Conservation (phyloP, 2,797 vertebrate species). For the Octomys mimax region DNA sequence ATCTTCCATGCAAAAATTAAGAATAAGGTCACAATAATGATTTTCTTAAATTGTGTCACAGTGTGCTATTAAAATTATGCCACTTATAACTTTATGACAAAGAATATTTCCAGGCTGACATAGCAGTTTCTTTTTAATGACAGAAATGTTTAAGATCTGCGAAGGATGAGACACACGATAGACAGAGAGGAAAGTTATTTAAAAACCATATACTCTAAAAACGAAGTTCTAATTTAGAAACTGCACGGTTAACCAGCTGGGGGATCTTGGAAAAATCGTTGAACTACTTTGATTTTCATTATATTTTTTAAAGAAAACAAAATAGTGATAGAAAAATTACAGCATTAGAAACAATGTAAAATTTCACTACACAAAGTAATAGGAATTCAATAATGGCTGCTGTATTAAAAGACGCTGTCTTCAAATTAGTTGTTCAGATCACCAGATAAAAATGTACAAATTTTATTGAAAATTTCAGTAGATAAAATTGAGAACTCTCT, state of each 20-base stretch:
- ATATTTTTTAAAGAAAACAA: not conserved
- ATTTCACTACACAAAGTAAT: no score
- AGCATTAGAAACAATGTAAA: no score
- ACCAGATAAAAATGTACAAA: no score
- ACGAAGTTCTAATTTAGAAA: not conserved
- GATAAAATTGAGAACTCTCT: not conserved
- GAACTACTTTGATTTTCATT: conserved; percentile 35
- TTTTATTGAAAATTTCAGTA: not conserved
- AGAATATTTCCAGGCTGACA: not conserved
- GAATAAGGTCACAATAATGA: conserved; percentile 36
- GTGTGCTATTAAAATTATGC: not conserved
- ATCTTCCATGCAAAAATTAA: not conserved
- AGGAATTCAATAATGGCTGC: no score
- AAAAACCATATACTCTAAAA: not conserved
- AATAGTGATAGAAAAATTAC: no score
- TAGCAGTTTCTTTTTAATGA: conserved; percentile 7
- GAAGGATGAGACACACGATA: not conserved
- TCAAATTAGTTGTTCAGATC: no score
- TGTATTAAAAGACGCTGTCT: no score
- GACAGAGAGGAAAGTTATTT: not conserved
- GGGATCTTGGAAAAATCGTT: not conserved
- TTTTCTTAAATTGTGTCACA: conserved; percentile 3
- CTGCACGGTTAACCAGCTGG: not conserved
- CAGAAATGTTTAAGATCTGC: not conserved
- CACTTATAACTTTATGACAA: conserved; percentile 47